Base-by-base conservation (phyloP, 2,888 invertebrate genomes). In the Cataglyphis altisquamis region DNA sequence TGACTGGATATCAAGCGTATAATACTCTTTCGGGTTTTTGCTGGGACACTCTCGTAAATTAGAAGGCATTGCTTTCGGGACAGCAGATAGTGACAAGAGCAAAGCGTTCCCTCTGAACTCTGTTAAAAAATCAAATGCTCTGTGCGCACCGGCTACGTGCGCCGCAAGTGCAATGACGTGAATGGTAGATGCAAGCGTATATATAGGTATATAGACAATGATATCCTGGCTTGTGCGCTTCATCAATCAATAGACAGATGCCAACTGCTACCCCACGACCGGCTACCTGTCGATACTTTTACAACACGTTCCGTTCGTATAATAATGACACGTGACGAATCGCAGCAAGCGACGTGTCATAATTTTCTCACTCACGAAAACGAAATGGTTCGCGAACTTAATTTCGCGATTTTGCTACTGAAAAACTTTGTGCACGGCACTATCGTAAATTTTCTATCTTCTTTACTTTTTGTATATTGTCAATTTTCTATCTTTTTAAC, bases 231-330 rank as follows among this genome's bases (percentile, higher is more conserved):
- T 52, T 52, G 52, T 52, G 18, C n/a, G 68, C 57, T 77, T 77
- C 68, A 77, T 77, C 77, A 77, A 77, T 77, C 77, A 77, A 68
- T 68, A 68, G 68, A 41, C 68, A 68, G 68, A 77, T 77, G 68
- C 77, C 77, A 77, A 77, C 77, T 77, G 77, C 21, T 41, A 68
- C 77, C 77, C 68, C 29, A 29, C n/a, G 52, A 18, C 55, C 41
- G 21, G 48, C 67, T 52, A 67, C 52, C 68, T 68, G 68, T 77
- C 77, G 77, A 77, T 77, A 77, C 68, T 77, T 77, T 68, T 68
- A 57, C 77, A 57, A 67, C 77, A 67, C 77, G 29, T 55, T 68
- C 29, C 25, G 66, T 25, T 39, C 55, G 57, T 77, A 15, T 63
- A 48, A 15, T 63, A 48, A 68, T 29, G 25, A n/a, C 55, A 39